Percentiles rank a stretch among this genome's conserved stretches.
Conservation (phyloP, 92 coral and sea anemone species). For the Umimayanthus chanpuru region DNA sequence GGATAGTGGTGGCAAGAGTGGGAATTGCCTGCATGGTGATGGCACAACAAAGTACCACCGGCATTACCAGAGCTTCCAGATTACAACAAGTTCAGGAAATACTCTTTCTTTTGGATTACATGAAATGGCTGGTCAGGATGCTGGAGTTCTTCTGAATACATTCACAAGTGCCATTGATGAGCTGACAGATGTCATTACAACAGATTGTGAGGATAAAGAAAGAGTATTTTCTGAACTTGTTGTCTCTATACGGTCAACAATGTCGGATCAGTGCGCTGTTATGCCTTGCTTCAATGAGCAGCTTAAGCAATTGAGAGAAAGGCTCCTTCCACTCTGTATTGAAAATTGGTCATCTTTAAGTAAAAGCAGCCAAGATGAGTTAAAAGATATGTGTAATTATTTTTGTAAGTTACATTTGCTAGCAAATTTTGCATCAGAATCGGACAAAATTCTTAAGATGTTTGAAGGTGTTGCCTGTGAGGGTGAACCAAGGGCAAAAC, state of each 20-base stretch:
- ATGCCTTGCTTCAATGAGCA: slow-evolving; percentile 28
- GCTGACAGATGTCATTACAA: slow-evolving; percentile 17
- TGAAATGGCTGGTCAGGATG: slow-evolving; percentile 34
- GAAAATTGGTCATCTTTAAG: slow-evolving; percentile 12
- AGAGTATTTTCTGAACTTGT: slow-evolving; percentile 2
- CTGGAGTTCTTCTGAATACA: slow-evolving; percentile 20
- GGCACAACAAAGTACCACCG: slow-evolving; percentile 36
- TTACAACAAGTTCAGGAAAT: slow-evolving; percentile 37
- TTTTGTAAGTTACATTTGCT: slow-evolving; percentile 9
- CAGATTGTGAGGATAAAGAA: background rate
- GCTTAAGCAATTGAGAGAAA: slow-evolving; percentile 29
- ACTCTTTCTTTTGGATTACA: slow-evolving; percentile 35
- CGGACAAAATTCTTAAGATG: slow-evolving; percentile 7
- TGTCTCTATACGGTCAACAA: slow-evolving; percentile 19
- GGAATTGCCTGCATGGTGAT: slow-evolving; percentile 17
- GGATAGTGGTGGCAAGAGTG: slow-evolving; percentile 19
- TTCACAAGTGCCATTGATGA: slow-evolving; percentile 29
- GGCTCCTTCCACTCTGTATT: background rate
- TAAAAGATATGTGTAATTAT: slow-evolving; percentile 8
- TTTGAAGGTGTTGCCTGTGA: slow-evolving; percentile 25
- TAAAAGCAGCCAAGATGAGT: slow-evolving; percentile 2
- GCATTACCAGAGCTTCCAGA: slow-evolving; percentile 15
- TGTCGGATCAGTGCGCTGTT: slow-evolving; percentile 32
- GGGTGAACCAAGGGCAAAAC: slow-evolving; percentile 9
- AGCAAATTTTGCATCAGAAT: slow-evolving; percentile 14